Conservation (phyloP, 1,140 invertebrate species). For the Drosophila eugracilis region DNA sequence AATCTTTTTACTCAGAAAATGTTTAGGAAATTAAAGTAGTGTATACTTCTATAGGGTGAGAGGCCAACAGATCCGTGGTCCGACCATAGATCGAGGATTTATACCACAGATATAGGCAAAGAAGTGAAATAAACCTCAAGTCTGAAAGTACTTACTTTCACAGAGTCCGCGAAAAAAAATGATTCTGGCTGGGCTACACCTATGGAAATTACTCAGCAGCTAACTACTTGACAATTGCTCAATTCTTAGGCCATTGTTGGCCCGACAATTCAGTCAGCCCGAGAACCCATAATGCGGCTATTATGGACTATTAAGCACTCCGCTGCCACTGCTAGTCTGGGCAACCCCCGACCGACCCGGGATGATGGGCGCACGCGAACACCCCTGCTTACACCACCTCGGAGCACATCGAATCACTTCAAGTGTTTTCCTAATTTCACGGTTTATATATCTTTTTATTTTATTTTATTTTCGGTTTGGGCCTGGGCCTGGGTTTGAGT, state of each 20-base stretch:
- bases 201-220: too few species aligned
- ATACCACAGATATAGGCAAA: too few species aligned
- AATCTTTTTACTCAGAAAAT: too few species aligned
- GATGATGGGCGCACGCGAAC: not conserved
- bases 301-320: constrained; percentile 62
- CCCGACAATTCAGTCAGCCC: constrained; percentile 4
- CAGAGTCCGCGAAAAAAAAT: too few species aligned
- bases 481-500: not conserved
- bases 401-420: constrained; percentile 73
- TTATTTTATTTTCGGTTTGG: constrained; percentile 25
- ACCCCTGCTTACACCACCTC: constrained; percentile 12
- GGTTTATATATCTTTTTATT: constrained; percentile 62
- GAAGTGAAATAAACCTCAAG: too few species aligned
- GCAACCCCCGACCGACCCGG: constrained; percentile 13
- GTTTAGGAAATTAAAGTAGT: too few species aligned
- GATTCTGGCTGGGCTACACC: too few species aligned
- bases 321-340: not conserved
- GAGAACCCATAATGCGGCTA: constrained; percentile 45
- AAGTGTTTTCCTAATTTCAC: constrained; percentile 79
- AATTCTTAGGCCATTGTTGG: constrained; percentile 14
- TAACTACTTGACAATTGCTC: constrained; percentile 39
- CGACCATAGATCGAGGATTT: too few species aligned
- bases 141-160: too few species aligned
- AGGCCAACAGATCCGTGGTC: too few species aligned
- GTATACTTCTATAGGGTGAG: too few species aligned